Evolutionary conservation across 2,113 vertebrate species (phyloP), one percentile per base, ranked within the genome.

Genomic region (Orycteropus afer): DNA sequence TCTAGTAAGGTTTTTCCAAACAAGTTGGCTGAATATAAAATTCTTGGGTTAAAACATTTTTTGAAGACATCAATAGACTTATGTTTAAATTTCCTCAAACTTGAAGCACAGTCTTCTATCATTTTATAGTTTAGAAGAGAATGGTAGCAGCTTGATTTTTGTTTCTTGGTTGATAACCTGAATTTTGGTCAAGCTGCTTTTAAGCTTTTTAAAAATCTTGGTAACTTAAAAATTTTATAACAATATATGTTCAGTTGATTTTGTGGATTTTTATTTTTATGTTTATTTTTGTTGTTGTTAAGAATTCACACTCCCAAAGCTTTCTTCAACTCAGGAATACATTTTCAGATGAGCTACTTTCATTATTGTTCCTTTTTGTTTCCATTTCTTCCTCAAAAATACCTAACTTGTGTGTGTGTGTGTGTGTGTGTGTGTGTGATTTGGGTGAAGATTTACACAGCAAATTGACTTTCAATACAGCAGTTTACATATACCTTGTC

Each of bases 91-190:
- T 13, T 22, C 14, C 45, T 71, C 2, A 76, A 25, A 55, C 67
- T 7, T 32, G 37, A 83, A 83, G 12, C 7, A 59, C 25, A 27
- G n/a, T 55, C 82, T 89, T 86, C n/a, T 84, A 80, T 40, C 2
- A 42, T 73, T 91, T 90, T 69, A 65, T 67, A 92, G 17, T 81
- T 89, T 9, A 84, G 40, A 88, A n/a, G 79, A 67, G 14, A 76
- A 81, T 63, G 47, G 42, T 47, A 23, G 13, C 12, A n/a, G 5
- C 9, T 53, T 67, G 9, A n/a, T 47, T 49, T 67, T 81, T 89
- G 37, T 63, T 84, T 86, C 63, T 51, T 74, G 71, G n/a, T 69
- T 79, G 51, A 85, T 89, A 67, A 77, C 9, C 13, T 53, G 55
- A 63, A 63, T 93, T 89, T 65, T 67, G 78, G 27, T 22, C n/a